Evolutionary conservation across 2,113 vertebrate genomes (phyloP), one percentile per base, ranked within the genome.

Genomic region (Ascaphus truei): DNA sequence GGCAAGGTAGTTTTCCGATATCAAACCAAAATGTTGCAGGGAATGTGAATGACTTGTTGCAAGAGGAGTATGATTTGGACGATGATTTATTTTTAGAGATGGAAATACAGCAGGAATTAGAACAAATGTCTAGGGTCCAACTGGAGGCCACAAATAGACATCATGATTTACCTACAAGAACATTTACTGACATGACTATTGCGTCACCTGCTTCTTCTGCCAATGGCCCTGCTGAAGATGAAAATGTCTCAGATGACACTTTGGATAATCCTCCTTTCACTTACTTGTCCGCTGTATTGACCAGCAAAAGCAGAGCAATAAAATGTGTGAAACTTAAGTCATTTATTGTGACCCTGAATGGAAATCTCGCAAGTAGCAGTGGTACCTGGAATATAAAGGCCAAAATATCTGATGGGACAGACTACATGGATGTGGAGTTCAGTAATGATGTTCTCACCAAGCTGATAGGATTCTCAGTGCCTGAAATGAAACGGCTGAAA

Each of bases 281-380:
- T 11, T 95, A 95, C 73, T 79, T 96, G 73, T 86, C 83, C 62
- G 41, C 88, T 39, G 67, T 97, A 2, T 84, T 90, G 45, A 51
- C 77, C 20, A 78, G 72, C 77, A 84, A 84, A 33, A 78, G 75
- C 26, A 48, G 74, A 22, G 73, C 62, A n/a, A 15, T 83, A 77
- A 83, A 36, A 27, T 72, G 79, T 71, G 83, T 95, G 51, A 79
- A 83, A 68, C 72, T 95, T 43, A 98, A 96, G 80, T 92, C 94
- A 65, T 99, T 99, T 81, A 94, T 99, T 67, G 93, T 99, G 55
- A 99, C 97, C n/a, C 91, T 99, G 5, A 77, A 90, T 57, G 93
- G 95, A 73, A 99, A 89, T 75, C 89, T 99, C n/a, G 89, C 81
- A 73, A 89, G 78, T 77, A 90, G 10, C 56, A 81, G 79, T 33